Evolutionary conservation across 2,113 vertebrate species (phyloP), one percentile per base, ranked within the genome.

Genomic region (Dipodomys ordii): DNA sequence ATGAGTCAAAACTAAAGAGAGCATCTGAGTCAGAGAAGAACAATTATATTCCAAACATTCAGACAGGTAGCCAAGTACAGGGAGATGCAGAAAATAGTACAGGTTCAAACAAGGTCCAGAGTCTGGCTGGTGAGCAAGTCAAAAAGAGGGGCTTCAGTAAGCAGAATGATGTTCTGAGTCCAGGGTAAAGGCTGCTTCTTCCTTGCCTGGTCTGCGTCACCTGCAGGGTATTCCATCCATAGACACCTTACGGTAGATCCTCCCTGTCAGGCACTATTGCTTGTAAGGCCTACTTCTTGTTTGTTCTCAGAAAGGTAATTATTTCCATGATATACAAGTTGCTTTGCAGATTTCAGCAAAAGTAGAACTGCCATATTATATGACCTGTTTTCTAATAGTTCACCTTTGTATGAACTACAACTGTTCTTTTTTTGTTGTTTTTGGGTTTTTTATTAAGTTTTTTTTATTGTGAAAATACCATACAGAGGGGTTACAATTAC

Each of bases 21-120:
- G 27, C 15, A 86, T 64, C 32, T 39, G 60, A 73, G 87, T 57
- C 64, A 62, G 8, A 92, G 80, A 84, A 94, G 90, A 94, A 23
- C 68, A 92, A 19, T 85, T 77, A 44, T 67, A 28, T 73, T 84
- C 83, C 39, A 71, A 49, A 92, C 85, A 20, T 73, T 23, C 25
- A 77, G 67, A 82, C 49, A 88, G 64, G 67, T 16, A 83, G 67
- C 72, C 73, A 92, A 74, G 10, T 89, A 35, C 57, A 92, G 53
- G 79, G 7, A 88, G 25, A 25, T 62, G 12, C 0, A 3, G 10
- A 67, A 27, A 73, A 23, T 44, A 69, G 44, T 74, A 16, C 22
- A 79, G 32, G 28, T 78, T 91, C 62, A 71, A 30, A 68, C n/a
- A 62, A 84, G 20, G 60, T 89, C 83, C 28, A 60, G n/a, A 71